phyloP scores from a whole-genome alignment of 2,888 invertebrate species.

The Dascillus cervinus region DNA sequence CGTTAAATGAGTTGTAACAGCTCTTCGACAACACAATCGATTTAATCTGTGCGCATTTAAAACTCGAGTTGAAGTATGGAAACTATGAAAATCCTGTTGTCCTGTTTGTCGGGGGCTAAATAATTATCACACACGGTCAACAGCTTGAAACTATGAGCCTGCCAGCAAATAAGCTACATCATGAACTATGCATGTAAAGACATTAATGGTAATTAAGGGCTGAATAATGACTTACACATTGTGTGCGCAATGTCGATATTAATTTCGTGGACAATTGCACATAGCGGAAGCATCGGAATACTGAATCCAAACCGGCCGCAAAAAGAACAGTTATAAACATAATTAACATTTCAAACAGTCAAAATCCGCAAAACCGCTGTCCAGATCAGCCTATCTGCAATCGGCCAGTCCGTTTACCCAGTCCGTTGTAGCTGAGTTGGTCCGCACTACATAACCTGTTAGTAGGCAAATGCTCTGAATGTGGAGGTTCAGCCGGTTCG shows the following conservation, averaged over 20 bases:
- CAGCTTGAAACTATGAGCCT: constrained; percentile 11
- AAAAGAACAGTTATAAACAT: constrained; percentile 18
- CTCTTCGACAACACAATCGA: no score
- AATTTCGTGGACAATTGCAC: no score
- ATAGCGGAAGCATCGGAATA: no score
- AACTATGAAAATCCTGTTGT: no score
- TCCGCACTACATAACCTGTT: constrained; percentile 31
- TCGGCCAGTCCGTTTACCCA: constrained; percentile 17
- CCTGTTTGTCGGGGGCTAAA: no score
- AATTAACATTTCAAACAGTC: constrained; percentile 28
- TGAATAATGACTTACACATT: constrained; percentile 26
- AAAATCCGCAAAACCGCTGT: constrained; percentile 26
- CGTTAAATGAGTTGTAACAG: no score
- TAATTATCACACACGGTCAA: constrained; percentile 12
- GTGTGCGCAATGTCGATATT: constrained; percentile 17
- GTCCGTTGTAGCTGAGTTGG: constrained; percentile 17
- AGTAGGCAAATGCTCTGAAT: constrained; percentile 31
- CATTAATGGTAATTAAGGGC: constrained; percentile 28
- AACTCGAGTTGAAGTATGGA: no score
- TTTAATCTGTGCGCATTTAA: no score
- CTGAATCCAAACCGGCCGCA: no score
- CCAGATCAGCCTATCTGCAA: constrained; percentile 26
- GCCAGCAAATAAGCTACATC: constrained; percentile 14
- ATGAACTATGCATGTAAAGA: constrained; percentile 24
- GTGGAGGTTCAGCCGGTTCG: constrained; percentile 20